Evolutionary conservation across 1,140 invertebrate genomes (phyloP).

Genomic region (Planococcus citri): DNA sequence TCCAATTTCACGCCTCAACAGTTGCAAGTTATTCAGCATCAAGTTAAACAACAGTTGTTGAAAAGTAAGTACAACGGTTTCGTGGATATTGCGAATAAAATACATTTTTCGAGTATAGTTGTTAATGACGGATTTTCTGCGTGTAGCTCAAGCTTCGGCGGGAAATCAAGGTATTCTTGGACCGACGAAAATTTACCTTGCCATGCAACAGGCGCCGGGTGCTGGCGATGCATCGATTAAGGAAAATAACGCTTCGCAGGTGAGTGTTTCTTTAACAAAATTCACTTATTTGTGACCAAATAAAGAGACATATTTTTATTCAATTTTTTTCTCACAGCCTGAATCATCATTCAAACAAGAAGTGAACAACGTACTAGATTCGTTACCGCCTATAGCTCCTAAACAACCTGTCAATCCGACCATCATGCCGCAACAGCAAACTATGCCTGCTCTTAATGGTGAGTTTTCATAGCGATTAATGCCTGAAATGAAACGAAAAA

Average conservation of each 20-base stretch:
- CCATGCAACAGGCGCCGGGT: conserved; percentile 50
- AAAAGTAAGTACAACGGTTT: conserved; percentile 46
- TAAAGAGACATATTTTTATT: too few species aligned
- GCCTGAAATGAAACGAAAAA: too few species aligned
- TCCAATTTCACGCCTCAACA: conserved; percentile 68
- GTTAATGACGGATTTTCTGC: neutral
- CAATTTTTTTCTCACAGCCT: neutral
- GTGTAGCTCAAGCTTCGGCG: conserved; percentile 36
- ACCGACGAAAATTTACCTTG: conserved; percentile 70
- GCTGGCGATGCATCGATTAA: neutral
- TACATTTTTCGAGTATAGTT: too few species aligned
- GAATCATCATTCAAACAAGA: neutral
- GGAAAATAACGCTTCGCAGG: neutral
- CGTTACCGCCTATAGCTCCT: neutral
- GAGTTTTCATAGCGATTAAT: too few species aligned
- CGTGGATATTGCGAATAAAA: neutral
- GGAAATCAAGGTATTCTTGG: conserved; percentile 68
- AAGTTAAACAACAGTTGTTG: conserved; percentile 73
- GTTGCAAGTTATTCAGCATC: conserved; percentile 63
- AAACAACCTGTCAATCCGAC: neutral
- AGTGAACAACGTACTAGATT: neutral
- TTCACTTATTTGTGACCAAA: neutral
- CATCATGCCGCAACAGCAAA: neutral
- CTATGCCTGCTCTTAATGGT: too few species aligned
- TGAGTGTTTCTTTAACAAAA: neutral